Base-by-base conservation (phyloP, 2,797 vertebrate species). In the Falco naumanni region DNA sequence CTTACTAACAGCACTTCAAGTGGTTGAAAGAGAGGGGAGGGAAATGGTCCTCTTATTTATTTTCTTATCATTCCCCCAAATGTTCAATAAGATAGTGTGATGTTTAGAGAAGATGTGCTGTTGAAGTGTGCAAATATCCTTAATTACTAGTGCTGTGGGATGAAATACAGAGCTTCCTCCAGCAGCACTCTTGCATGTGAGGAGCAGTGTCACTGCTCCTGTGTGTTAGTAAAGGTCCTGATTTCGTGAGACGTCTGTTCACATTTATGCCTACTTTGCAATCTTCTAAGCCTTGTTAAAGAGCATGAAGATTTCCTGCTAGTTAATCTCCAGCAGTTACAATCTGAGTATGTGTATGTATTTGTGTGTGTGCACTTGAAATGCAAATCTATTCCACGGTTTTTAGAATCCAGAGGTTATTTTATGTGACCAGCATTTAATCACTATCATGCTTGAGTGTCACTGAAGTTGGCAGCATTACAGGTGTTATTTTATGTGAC, bases 401-500 rank as follows among this genome's bases (percentile, higher is more conserved):
- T 91, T 91, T 75, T 37, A 84, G 72, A 88, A 76, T 81, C 47
- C 71, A 76, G 65, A 54, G 59, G 57, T 93, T 93, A 47, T 83
- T 94, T 88, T 75, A 66, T 76, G 90, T 84, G 91, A 85, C 56
- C n/a, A 61, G 81, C n/a, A 80, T 96, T 91, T 87, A 94, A 89
- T 79, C 59, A 82, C 12, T 69, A 5, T 77, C 53, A 41, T 57
- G 56, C 56, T 37, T 90, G 86, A 76, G n/a, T 37, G 53, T 82
- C 59, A 33, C 33, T 74, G 63, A 87, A 89, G 51, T 56, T 96
- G 86, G 70, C 86, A 96, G 66, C 16, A 0, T 79, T 89, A 84
- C 84, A 79, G 68, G 60, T 84, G 86, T 72, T 82, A 65, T n/a
- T 93, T 92, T 88, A 83, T 74, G 92, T 92, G 89, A 87, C 84